phyloP scores from a whole-genome alignment of 2,113 vertebrate species.

The Origma solitaria region DNA sequence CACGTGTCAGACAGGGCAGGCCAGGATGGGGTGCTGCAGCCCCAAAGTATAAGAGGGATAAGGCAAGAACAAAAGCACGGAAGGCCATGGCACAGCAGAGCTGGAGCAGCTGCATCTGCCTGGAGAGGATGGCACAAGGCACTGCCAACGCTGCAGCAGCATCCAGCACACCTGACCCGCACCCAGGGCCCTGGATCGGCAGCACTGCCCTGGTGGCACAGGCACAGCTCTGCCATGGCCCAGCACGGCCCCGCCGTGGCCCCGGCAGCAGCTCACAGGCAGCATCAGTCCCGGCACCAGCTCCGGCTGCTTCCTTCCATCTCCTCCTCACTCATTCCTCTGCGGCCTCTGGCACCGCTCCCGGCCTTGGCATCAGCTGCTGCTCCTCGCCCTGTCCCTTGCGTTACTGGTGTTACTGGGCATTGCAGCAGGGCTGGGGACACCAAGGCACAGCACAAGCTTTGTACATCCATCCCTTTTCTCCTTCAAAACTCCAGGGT shows the following conservation, averaged over 20 bases:
- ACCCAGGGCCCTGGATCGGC: no score
- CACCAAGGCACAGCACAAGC: neutral
- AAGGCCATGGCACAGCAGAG: neutral
- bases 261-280: neutral
- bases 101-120: neutral
- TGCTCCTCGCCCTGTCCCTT: neutral
- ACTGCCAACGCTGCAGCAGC: neutral
- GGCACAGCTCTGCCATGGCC: neutral
- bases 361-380: neutral
- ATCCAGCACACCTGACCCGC: neutral
- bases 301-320: slow-evolving; percentile 51
- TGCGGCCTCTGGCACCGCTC: neutral
- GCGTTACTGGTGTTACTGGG: neutral
- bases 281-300: accelerated
- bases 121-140: neutral
- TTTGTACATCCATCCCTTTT: neutral
- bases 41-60: neutral
- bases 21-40: accelerated
- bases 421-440: neutral
- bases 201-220: neutral
- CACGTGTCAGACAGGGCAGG: neutral
- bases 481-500: accelerated
- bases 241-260: accelerated
- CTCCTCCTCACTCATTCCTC: slow-evolving; percentile 28
- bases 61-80: accelerated